Evolutionary conservation across 2,113 vertebrate genomes (phyloP), one percentile per base, ranked within the genome.

Genomic region (Panurus biarmicus): DNA sequence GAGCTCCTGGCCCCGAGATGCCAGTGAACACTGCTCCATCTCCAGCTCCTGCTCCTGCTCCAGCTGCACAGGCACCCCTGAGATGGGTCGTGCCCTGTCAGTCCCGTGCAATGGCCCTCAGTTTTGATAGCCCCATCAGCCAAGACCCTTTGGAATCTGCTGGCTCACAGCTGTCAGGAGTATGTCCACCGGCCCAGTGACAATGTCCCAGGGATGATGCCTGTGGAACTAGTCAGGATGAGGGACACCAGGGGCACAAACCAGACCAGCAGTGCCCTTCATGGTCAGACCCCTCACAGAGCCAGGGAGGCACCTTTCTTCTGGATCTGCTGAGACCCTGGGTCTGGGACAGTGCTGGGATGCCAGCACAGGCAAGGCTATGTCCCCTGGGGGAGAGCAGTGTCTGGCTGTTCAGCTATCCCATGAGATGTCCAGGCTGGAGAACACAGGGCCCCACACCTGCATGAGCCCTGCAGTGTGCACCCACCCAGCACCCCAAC

Each of bases 121-220:
- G 16, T 33, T 61, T 12, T 45, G n/a, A 12, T 0, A 51, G 35
- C 45, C 58, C 48, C 75, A 7, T 1, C 2, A 73, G 11, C 28
- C 1, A 3, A n/a, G 60, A n/a, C 56, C 7, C 26, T 75, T 56
- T 6, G 18, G 31, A 45, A 31, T 67, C 53, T 22, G 2, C 23
- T 38, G 70, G 35, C 38, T 51, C 51, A 9, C 25, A 50, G 29
- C 44, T 54, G 51, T 17, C 35, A n/a, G 35, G 42, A 65, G 10
- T 8, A 7, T 0, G 2, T 28, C 21, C 61, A 2, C 12, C 23
- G 25, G 12, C 22, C 45, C 31, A 3, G 19, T 19, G 57, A 22
- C 9, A 2, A 9, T 2, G 4, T 48, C 11, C 26, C 0, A 1
- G 48, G 57, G 26, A 26, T 1, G 5, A 21, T 14, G 5, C 14